A percentile compares a stretch with the other conserved stretches of the same genome.
These are phyloP conservation scores for Hyla sarda DNA, from an alignment of 2,113 vertebrate genomes.

Conservation along the genomic window DNA sequence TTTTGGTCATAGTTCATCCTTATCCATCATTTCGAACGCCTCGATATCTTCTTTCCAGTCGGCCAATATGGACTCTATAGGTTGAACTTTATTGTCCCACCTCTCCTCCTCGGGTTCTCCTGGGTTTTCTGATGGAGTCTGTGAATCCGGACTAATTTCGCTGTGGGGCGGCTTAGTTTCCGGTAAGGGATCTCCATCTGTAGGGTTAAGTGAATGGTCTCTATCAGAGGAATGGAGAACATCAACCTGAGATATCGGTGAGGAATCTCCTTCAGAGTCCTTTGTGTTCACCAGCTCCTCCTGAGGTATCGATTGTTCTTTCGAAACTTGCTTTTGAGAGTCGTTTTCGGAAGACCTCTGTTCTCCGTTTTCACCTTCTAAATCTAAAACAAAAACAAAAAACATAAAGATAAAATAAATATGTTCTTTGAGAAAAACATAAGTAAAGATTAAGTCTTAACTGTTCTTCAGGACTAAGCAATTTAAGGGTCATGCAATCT, in stretches of 20 bases:
- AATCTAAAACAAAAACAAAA: constrained; percentile 67
- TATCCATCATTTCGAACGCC: constrained; percentile 98
- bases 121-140: constrained; percentile 70
- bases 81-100: constrained; percentile 77
- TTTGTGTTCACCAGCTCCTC: constrained; percentile 59
- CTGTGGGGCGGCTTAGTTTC: constrained; percentile 59
- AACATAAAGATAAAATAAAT: neutral
- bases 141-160: constrained; percentile 68
- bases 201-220: constrained; percentile 51
- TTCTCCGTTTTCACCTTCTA: constrained; percentile 75
- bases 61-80: constrained; percentile 90
- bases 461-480: neutral
- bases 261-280: constrained; percentile 61
- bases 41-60: constrained; percentile 99
- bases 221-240: neutral
- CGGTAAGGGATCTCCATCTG: constrained; percentile 59
- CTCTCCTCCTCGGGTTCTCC: constrained; percentile 68
- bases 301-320: constrained; percentile 66
- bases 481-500: neutral
- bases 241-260: constrained; percentile 57
- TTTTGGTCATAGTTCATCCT: constrained; percentile 93
- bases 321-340: constrained; percentile 68
- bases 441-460: neutral
- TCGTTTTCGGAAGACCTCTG: constrained; percentile 73
- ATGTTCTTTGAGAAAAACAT: neutral